These are phyloP conservation scores for Seriola rivoliana DNA, from an alignment of 2,113 vertebrate genomes.

Conservation along the genomic window DNA sequence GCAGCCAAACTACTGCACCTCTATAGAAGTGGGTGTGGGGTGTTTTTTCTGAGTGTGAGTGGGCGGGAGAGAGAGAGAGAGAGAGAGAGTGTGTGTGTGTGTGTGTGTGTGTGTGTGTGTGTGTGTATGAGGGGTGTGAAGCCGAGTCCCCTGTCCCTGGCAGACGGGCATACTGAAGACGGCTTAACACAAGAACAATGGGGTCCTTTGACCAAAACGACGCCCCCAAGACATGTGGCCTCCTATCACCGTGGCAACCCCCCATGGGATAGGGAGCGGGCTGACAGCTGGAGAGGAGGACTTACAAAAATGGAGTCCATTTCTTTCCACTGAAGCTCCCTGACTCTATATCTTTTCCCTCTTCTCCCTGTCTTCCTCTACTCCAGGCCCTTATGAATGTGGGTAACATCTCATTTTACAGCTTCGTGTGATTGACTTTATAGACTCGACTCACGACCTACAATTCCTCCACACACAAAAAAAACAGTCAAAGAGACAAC, in stretches of 20 bases:
- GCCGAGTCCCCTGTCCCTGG: conserved; percentile 71
- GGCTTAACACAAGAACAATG: conserved; percentile 88
- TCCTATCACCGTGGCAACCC: conserved; percentile 89
- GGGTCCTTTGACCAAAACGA: conserved; percentile 86
- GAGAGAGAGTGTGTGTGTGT: conserved; percentile 24
- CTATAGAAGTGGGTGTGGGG: conserved; percentile 42
- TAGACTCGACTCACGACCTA: conserved; percentile 32
- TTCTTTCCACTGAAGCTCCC: conserved; percentile 76
- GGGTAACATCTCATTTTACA: conserved; percentile 68
- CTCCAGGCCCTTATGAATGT: conserved; percentile 43
- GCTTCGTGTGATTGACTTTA: conserved; percentile 69
- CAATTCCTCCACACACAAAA: conserved; percentile 11
- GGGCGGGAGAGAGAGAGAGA: background rate
- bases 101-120: conserved; percentile 22
- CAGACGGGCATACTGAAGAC: conserved; percentile 84
- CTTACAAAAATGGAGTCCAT: conserved; percentile 82
- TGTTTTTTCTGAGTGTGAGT: conserved; percentile 35
- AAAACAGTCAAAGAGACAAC: conserved; percentile 10
- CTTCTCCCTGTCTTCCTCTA: conserved; percentile 38
- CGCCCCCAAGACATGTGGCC: conserved; percentile 89
- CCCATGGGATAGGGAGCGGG: conserved; percentile 80
- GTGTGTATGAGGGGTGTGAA: conserved; percentile 65
- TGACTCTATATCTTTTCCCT: conserved; percentile 62
- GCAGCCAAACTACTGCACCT: conserved; percentile 44
- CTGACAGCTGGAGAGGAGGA: conserved; percentile 87